Evolutionary conservation across 2,113 vertebrate species (phyloP).

Genomic region (Anguilla japonica): DNA sequence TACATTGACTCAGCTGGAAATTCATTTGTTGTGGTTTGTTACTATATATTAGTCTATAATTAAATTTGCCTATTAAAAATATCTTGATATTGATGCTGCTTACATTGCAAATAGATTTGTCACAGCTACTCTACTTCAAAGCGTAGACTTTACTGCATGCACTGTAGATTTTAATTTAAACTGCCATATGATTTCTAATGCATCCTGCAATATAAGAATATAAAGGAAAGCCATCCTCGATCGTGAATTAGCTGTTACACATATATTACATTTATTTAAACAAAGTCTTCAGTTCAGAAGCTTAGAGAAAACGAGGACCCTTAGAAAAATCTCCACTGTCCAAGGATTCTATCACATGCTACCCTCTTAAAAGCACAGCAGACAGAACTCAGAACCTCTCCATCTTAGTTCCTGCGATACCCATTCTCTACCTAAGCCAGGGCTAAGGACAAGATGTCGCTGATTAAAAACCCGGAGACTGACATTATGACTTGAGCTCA

Average conservation of each 20-base stretch:
- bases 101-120: neutral
- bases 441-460: constrained; percentile 48
- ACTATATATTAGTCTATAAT: no score
- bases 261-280: no score
- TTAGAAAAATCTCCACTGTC: neutral
- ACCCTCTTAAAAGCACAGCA: neutral
- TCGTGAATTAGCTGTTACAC: neutral
- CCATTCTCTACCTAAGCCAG: neutral
- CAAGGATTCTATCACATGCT: no score
- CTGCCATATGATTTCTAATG: neutral
- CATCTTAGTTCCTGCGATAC: neutral
- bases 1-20: no score
- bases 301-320: neutral
- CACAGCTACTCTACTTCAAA: neutral
- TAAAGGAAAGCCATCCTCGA: neutral
- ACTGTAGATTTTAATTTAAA: neutral
- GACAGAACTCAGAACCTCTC: neutral
- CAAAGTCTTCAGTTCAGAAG: no score
- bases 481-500: constrained; percentile 54
- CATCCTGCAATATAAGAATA: neutral
- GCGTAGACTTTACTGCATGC: neutral
- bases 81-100: no score
- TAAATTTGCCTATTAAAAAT: no score
- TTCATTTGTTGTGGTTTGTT: no score
- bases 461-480: constrained; percentile 44